Evolutionary conservation across 2,113 vertebrate species (phyloP).

Genomic region (Myotis brandtii): DNA sequence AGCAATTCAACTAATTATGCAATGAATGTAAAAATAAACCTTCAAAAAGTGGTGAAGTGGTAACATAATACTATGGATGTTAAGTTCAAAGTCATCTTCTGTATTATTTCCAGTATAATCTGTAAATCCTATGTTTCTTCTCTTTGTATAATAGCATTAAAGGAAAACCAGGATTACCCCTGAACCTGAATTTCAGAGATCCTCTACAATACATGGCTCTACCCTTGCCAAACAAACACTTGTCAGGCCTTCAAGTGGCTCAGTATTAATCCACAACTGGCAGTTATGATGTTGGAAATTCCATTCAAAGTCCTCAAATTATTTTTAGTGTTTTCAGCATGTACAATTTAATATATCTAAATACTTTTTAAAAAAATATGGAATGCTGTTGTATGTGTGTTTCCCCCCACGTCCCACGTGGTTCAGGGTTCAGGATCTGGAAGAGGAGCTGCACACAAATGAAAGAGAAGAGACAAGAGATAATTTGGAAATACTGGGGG

Average conservation of each 20-base stretch:
- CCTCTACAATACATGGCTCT: neutral
- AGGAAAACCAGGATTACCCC: neutral
- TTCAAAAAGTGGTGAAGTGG: neutral
- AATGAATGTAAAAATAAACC: neutral
- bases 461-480: too few species aligned
- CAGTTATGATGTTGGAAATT: slow-evolving; percentile 77
- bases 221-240: slow-evolving; percentile 53
- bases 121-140: neutral
- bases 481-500: too few species aligned
- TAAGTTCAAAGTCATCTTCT: neutral
- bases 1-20: neutral
- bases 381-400: too few species aligned
- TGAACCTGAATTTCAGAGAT: slow-evolving; percentile 28
- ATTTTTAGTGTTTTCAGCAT: slow-evolving; percentile 59
- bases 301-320: slow-evolving; percentile 80
- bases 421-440: too few species aligned
- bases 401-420: too few species aligned
- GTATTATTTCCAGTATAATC: neutral
- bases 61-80: neutral
- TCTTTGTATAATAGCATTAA: neutral
- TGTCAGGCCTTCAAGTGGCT: slow-evolving; percentile 59
- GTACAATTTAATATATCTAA: slow-evolving; percentile 47
- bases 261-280: slow-evolving; percentile 57
- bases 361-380: slow-evolving; percentile 32
- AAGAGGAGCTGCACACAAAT: too few species aligned